Conservation (phyloP, 2,113 vertebrate species). For the Globicephala melas region DNA sequence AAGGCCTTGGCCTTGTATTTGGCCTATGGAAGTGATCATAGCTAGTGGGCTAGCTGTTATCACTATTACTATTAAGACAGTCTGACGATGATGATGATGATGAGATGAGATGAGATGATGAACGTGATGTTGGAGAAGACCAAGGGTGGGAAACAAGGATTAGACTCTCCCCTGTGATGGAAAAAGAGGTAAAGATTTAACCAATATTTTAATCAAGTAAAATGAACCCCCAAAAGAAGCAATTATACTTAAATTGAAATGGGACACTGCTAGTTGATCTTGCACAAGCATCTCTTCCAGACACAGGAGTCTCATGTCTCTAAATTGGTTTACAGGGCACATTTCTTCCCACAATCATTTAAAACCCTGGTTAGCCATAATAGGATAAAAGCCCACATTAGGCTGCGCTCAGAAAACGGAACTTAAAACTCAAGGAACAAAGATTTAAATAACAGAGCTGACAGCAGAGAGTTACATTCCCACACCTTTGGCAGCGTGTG, state of each 20-base stretch:
- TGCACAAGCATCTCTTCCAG: background rate
- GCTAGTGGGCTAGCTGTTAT: background rate
- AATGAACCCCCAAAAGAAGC: background rate
- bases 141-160: background rate
- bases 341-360: constrained; percentile 13
- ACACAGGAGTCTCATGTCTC: background rate
- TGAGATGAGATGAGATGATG: background rate
- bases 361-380: background rate
- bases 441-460: constrained; percentile 31
- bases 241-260: constrained; percentile 19
- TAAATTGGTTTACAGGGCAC: background rate
- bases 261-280: background rate
- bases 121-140: background rate
- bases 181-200: background rate
- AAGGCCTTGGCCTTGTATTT: background rate
- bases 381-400: background rate
- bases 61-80: background rate
- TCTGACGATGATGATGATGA: background rate
- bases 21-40: background rate
- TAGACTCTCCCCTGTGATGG: background rate
- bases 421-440: background rate
- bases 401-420: background rate
- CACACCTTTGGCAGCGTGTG: constrained; percentile 9
- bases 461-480: constrained; percentile 34
- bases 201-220: constrained; percentile 34